Percentiles rank a stretch among this genome's conserved stretches.
These are phyloP conservation scores for Argopecten irradians DNA, from an alignment of 1,140 invertebrate genomes.

Conservation along the genomic window DNA sequence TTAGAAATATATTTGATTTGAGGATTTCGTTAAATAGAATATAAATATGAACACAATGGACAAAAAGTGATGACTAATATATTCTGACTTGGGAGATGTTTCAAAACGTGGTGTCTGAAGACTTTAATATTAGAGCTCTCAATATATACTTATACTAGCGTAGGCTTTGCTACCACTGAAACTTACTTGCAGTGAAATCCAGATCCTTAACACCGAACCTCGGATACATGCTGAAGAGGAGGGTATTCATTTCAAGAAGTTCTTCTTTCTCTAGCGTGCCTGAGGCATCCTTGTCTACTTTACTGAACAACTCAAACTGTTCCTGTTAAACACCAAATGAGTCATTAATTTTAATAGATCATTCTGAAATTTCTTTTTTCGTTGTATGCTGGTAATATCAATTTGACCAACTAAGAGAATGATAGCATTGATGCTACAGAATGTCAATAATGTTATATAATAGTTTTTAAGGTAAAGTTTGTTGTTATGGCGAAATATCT, in stretches of 20 bases:
- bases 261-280: constrained; percentile 57
- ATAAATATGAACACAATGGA: too few species aligned
- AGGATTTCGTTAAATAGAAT: too few species aligned
- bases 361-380: neutral
- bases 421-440: neutral
- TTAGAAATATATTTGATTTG: too few species aligned
- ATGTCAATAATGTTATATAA: too few species aligned
- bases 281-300: constrained; percentile 54
- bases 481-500: too few species aligned
- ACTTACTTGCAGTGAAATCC: constrained; percentile 34
- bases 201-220: constrained; percentile 55
- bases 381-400: neutral
- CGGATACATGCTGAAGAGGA: constrained; percentile 57
- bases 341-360: neutral
- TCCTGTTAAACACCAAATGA: constrained; percentile 49
- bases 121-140: too few species aligned
- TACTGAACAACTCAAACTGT: constrained; percentile 52
- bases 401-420: neutral
- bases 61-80: too few species aligned
- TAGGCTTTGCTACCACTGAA: neutral
- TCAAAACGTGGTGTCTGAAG: neutral
- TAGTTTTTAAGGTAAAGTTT: too few species aligned
- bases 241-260: constrained; percentile 51
- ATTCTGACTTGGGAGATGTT: too few species aligned
- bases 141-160: neutral